These are phyloP conservation scores for Drosophila dunni DNA, from an alignment of 1,140 invertebrate species.

Conservation along the genomic window DNA sequence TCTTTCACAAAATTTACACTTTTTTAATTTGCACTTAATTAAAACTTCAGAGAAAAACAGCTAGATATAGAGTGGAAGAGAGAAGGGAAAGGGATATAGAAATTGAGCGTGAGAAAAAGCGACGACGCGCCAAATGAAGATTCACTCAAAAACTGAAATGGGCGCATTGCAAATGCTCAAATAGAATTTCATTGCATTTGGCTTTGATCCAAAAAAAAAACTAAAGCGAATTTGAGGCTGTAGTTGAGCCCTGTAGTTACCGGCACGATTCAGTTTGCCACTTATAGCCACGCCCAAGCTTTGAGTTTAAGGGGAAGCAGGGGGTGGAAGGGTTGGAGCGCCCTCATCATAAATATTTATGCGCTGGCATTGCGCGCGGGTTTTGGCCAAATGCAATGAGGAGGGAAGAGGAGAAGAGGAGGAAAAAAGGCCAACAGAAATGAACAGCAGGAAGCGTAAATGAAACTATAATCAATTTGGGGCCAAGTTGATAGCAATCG, in stretches of 20 bases:
- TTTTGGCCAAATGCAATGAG: conserved; percentile 65
- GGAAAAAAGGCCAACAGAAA: conserved; percentile 1
- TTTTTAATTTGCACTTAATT: conserved; percentile 79
- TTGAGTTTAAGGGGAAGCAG: neutral
- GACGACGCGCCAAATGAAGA: conserved; percentile 41
- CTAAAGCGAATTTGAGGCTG: conserved; percentile 12
- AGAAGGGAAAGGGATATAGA: neutral
- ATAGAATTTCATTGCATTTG: conserved; percentile 81
- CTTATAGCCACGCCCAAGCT: conserved; percentile 35
- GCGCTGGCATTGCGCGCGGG: conserved; percentile 37
- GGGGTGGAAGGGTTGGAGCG: neutral
- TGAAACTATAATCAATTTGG: conserved; percentile 82
- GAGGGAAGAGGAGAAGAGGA: conserved; percentile 2
- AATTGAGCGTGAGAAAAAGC: conserved; percentile 11
- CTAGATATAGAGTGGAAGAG: neutral
- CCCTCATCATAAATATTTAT: conserved; percentile 78
- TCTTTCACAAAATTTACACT: conserved; percentile 50
- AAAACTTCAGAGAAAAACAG: conserved; percentile 54
- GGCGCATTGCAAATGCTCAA: conserved; percentile 55
- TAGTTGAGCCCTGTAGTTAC: conserved; percentile 11
- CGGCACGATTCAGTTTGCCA: conserved; percentile 12
- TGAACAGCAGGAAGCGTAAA: conserved; percentile 66
- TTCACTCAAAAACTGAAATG: conserved; percentile 53
- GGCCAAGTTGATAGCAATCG: conserved; percentile 70
- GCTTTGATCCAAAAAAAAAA: conserved; percentile 60